Base-by-base conservation (phyloP, 2,888 invertebrate genomes). In the Drosophila phalerata region DNA sequence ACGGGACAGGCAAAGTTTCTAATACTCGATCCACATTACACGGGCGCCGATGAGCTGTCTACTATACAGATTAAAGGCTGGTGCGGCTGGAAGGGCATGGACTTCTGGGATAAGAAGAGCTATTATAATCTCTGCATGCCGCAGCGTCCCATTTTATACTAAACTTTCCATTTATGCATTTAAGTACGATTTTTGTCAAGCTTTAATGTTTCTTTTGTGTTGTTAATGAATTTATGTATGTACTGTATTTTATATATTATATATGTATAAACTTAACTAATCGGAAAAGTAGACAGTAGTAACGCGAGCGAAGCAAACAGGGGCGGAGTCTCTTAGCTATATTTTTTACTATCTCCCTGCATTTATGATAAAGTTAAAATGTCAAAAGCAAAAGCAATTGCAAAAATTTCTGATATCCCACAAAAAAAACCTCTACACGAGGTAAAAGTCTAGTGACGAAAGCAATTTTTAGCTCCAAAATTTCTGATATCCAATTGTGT, bases 21-120 rank as follows among this genome's bases (percentile, higher is more conserved):
- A n/a, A 97, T 99, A 82, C 93, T 99, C 40, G 99, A 99, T 94
- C 99, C 99, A 0, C 99, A 99, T 93, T 99, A 98, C 92, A 98
- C 97, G 0, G 99, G 98, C 0, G 92, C 94, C 0, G 98, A 99
- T 87, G 96, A 98, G 88, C 91, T 98, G 53, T 93, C 94, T 34
- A 94, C 94, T 0, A 95, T 97, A 53, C 93, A 95, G 76, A 94
- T 93, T 69, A 97, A 98, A 94, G 98, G 99, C 6, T 98, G 98
- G 98, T 99, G 99, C 92, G 97, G 97, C 0, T 99, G 99, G 99
- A 99, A 99, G 92, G 95, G 95, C 30, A 93, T 95, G 3, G 96
- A 97, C 72, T 99, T 99, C 93, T 99, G 99, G 99, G 96, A 97
- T 89, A 96, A 97, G 92, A 96, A 96, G 89, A 96, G 98, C 65